Conservation (phyloP, 2,113 vertebrate species). For the Siniperca knerii region DNA sequence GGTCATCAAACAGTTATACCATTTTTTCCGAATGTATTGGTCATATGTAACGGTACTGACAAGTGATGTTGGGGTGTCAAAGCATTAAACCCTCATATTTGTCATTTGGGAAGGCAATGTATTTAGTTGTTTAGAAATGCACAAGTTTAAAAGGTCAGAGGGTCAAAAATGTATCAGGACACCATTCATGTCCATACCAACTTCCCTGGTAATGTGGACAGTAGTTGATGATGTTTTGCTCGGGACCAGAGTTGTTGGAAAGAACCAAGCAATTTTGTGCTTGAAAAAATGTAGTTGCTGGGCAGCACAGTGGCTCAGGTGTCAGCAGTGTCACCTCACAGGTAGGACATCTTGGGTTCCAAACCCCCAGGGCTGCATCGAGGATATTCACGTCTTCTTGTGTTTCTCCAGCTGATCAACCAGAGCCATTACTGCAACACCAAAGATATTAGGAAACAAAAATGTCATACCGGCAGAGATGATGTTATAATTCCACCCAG, state of each 20-base stretch:
- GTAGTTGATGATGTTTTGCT: neutral
- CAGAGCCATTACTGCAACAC: neutral
- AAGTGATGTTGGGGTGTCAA: too few species aligned
- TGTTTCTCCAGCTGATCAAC: neutral
- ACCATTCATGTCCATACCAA: too few species aligned
- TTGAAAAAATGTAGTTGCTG: too few species aligned
- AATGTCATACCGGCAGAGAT: neutral
- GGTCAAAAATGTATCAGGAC: too few species aligned
- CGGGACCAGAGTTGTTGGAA: neutral
- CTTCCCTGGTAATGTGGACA: too few species aligned
- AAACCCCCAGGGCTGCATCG: neutral
- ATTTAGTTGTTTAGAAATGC: too few species aligned
- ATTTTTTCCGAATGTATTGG: neutral
- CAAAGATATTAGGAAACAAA: neutral
- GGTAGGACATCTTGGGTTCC: neutral
- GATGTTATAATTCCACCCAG: neutral
- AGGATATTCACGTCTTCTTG: neutral
- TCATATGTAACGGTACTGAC: too few species aligned
- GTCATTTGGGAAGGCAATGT: too few species aligned
- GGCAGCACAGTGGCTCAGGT: neutral
- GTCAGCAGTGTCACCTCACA: neutral
- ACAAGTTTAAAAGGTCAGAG: too few species aligned
- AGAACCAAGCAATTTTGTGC: neutral
- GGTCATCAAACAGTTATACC: neutral
- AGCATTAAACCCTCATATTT: too few species aligned